Evolutionary conservation across 1,140 invertebrate genomes (phyloP).

Genomic region (Ips typographus): DNA sequence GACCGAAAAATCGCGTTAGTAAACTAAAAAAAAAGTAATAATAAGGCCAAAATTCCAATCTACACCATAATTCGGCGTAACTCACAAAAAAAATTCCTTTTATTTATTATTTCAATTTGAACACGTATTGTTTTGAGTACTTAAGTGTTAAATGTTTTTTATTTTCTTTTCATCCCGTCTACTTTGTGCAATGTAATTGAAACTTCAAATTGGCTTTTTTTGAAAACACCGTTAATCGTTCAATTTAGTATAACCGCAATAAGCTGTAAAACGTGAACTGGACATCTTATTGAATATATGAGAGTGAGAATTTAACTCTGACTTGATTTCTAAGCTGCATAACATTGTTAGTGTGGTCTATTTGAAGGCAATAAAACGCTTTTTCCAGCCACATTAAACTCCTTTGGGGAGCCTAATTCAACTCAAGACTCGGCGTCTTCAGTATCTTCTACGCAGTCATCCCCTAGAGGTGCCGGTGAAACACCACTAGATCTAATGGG

Average conservation of each 20-base stretch:
- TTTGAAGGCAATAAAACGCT: constrained; percentile 7
- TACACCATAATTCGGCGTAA: not conserved
- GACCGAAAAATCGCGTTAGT: not conserved
- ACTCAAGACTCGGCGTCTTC: constrained; percentile 36
- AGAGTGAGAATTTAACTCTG: too few species aligned
- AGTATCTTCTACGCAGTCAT: constrained; percentile 38
- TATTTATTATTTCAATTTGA: constrained; percentile 5
- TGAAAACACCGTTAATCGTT: not conserved
- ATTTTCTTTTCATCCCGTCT: not conserved
- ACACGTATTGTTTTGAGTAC: not conserved
- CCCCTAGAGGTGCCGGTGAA: constrained; percentile 32
- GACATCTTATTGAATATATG: too few species aligned
- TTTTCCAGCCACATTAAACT: constrained; percentile 25
- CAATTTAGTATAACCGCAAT: not conserved
- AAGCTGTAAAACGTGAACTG: not conserved
- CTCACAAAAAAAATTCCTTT: not conserved
- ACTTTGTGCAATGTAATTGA: too few species aligned
- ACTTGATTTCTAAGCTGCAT: not conserved
- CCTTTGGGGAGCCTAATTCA: constrained; percentile 26
- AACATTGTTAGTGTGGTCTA: not conserved
- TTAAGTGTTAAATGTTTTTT: constrained; percentile 5
- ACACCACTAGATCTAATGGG: constrained; percentile 16
- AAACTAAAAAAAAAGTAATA: not conserved
- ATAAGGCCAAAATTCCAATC: constrained; percentile 2
- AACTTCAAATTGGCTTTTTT: too few species aligned